Evolutionary conservation across 2,113 vertebrate genomes (phyloP).

Genomic region (Tragelaphus scriptus): DNA sequence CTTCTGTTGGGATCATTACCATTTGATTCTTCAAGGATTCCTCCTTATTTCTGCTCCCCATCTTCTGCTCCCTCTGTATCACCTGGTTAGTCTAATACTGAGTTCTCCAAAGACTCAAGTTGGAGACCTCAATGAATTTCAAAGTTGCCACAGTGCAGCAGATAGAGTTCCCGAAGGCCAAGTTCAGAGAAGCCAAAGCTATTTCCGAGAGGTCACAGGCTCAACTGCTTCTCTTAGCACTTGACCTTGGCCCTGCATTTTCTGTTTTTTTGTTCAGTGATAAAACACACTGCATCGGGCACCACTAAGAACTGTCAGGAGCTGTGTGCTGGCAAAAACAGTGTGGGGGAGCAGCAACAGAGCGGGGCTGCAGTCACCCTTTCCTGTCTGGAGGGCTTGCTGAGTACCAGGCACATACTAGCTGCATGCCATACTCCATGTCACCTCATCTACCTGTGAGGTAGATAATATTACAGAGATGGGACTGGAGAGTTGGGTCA

Average conservation of each 20-base stretch:
- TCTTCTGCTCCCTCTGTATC: background rate
- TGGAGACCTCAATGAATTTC: background rate
- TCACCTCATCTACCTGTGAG: background rate
- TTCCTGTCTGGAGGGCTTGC: background rate
- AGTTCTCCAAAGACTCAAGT: background rate
- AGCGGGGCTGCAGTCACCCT: background rate
- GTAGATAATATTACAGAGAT: background rate
- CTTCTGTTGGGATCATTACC: background rate
- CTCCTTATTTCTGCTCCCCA: background rate
- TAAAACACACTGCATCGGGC: background rate
- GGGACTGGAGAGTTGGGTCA: background rate
- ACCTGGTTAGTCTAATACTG: background rate
- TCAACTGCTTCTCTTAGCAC: background rate
- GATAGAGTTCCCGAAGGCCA: background rate
- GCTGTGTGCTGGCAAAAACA: background rate
- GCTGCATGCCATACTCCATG: background rate
- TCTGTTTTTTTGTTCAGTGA: background rate
- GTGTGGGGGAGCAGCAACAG: rapidly evolving
- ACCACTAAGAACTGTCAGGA: background rate
- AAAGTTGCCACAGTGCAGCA: background rate
- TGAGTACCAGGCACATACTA: rapidly evolving
- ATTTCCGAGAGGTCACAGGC: background rate
- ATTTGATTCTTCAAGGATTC: background rate
- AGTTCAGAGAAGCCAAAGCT: background rate
- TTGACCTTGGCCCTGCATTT: background rate